Base-by-base conservation (phyloP, 2,888 invertebrate species). In the Amblyjoppa fuscipennis region DNA sequence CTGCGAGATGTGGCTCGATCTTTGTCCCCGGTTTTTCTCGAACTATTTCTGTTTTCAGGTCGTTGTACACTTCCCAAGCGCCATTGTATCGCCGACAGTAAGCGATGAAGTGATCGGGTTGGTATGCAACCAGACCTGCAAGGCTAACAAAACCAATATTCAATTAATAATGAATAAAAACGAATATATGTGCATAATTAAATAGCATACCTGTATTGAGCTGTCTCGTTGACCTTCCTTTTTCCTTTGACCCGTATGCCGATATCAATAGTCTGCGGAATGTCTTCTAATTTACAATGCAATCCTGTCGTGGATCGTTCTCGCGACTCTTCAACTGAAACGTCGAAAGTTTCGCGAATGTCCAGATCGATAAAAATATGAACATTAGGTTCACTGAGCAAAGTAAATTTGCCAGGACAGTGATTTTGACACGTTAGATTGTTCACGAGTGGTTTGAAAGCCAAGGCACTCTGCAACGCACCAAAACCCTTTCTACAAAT, bases 31-130 rank as follows among this genome's bases (percentile, higher is more conserved):
- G 53, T n/a, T 25, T 59, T 13, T 41, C 20, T n/a, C 28, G 3
- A 9, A 3, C n/a, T 11, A 79, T 70, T 0, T 16, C 7, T 49
- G 11, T 20, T 11, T 20, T 28, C 34, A 74, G n/a, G 38, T 78
- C 77, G 31, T 81, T 64, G 41, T 78, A 81, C 28, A 61, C 16
- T 69, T 81, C 56, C 77, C 81, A 81, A 74, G 25, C 61, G 2
- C 81, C 81, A 4, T 34, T 74, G 31, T n/a, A 59, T 45, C 84
- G 71, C 11, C 73, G 81, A 56, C 81, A 85, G 70, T 85, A 82
- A 16, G 81, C 77, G n/a, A 59, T 77, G 45, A 81, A 85, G 38
- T 85, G 81, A 41, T 59, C 56, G 68, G 13, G 20, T 56, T 13
- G 45, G 16, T 53, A 71, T 31, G 31, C 53, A 49, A 73, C 70